Base-by-base conservation (phyloP, 2,888 invertebrate genomes). In the Ceratothoa steindachneri region DNA sequence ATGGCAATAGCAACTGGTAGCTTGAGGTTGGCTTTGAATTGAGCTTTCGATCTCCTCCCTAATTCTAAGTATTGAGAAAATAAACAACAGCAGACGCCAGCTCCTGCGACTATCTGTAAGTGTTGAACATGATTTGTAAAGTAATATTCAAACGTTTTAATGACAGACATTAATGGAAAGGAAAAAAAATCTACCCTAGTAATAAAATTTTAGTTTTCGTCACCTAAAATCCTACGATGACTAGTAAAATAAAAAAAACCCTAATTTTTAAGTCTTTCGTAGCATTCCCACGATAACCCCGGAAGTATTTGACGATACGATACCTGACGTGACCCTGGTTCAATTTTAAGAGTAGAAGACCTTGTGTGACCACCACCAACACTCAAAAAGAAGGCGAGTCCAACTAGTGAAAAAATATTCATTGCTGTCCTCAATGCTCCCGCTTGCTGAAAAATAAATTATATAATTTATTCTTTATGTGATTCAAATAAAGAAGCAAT, bases 291-390 rank as follows among this genome's bases (percentile, higher is more conserved):
- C n/a, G n/a, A n/a, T n/a, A n/a, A n/a, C n/a, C n/a, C n/a, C n/a
- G n/a, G n/a, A n/a, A n/a, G n/a, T n/a, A n/a, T n/a, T n/a, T n/a
- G n/a, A n/a, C n/a, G n/a, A n/a, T n/a, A n/a, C n/a, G n/a, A 60
- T 22, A 60, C 60, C 60, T 60, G 1, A 24, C 27, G 60, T 3
- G 60, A 60, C 24, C 60, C 60, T 24, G 60, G 24, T 24, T 60
- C 60, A 15, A 60, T 24, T 3, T 7, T 60, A 24, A 24, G 24
- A 60, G 19, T 3, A 24, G 60, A 1, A 2, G 22, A 24, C 24
- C 60, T 60, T 60, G 73, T 71, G 71, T 73, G 73, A 7, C 28
- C 28, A 12, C 70, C 72, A 1, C 76, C 76, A 24, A 76, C 76
- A 2, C 24, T 29, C 60, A 76, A 30, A 71, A 76, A 76, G 67